These are phyloP conservation scores for Syrista parreyssii DNA, from an alignment of 2,888 invertebrate genomes.

Conservation along the genomic window DNA sequence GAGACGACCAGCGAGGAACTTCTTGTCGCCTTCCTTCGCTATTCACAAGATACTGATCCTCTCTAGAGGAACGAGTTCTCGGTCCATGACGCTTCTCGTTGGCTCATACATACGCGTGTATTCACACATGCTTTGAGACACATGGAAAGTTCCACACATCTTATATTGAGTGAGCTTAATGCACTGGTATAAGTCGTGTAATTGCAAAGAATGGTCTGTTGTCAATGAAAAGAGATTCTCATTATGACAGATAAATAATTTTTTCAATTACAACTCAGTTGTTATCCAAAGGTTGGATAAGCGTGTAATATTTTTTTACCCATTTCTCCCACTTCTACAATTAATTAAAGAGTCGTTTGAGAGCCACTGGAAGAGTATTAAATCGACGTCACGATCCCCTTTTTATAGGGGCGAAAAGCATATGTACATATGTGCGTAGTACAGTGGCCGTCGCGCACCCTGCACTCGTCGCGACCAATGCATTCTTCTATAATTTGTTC, in stretches of 20 bases:
- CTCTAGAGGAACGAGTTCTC: not conserved
- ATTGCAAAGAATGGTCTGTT: not conserved
- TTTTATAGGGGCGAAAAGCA: not conserved
- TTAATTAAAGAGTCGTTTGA: not conserved
- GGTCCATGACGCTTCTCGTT: not conserved
- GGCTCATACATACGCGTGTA: not conserved
- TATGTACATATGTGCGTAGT: slow-evolving; percentile 6
- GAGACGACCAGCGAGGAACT: not conserved
- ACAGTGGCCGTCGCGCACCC: slow-evolving; percentile 41
- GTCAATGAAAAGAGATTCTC: not conserved
- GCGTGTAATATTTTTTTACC: not conserved
- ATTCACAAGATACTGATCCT: not conserved
- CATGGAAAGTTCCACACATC: not conserved
- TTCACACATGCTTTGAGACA: not conserved
- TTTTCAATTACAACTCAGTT: not conserved
- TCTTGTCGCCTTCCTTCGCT: not conserved
- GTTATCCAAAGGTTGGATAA: not conserved
- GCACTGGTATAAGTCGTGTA: not conserved
- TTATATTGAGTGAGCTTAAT: not conserved
- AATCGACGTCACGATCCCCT: not conserved
- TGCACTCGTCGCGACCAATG: slow-evolving; percentile 46
- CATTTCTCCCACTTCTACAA: too few species aligned
- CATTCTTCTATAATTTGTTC: slow-evolving; percentile 64
- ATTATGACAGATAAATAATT: not conserved
- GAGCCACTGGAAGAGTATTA: not conserved